Base-by-base conservation (phyloP, 2,113 vertebrate species). In the Notothenia rossii region DNA sequence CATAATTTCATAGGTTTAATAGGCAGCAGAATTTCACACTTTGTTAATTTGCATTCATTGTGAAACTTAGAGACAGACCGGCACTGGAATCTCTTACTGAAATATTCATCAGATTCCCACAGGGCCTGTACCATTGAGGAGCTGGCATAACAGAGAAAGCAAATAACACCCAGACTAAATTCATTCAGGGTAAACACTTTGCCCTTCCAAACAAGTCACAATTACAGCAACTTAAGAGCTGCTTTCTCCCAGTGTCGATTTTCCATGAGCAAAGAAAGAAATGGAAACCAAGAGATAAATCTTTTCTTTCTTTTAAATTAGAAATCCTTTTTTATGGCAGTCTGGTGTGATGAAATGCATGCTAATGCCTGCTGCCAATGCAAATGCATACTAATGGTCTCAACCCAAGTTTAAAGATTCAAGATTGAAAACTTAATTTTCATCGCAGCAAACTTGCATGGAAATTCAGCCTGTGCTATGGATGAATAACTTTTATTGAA, bases 31-130 rank as follows among this genome's bases (percentile, higher is more conserved):
- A 85, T 87, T 85, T 89, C 77, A 84, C 78, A 82, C 86, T 79
- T 88, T 79, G 81, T 91, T 90, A 75, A 89, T 93, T 83, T 89
- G 75, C 85, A 90, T 93, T 92, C 84, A 82, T 77, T 86, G 86
- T 86, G 80, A 84, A 76, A 67, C 84, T 17, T 75, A 75, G 78
- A 90, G 78, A 75, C 86, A 72, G 73, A 75, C 50, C 65, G 43
- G 83, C 80, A 22, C 36, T 71, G 72, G 53, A 78, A 73, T 83
- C 72, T 81, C 75, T 85, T 70, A 18, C 70, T 90, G 69, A 92
- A 91, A 93, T 89, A 92, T 89, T 89, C 81, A 89, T 90, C 70
- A 67, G n/a, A 79, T 50, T 88, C 83, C 87, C 58, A 0, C 68
- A 63, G 86, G 86, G 84, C 75, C 65, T 55, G 54, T 85, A 65